phyloP scores from a whole-genome alignment of 2,888 invertebrate species.

The Girardia tigrina region DNA sequence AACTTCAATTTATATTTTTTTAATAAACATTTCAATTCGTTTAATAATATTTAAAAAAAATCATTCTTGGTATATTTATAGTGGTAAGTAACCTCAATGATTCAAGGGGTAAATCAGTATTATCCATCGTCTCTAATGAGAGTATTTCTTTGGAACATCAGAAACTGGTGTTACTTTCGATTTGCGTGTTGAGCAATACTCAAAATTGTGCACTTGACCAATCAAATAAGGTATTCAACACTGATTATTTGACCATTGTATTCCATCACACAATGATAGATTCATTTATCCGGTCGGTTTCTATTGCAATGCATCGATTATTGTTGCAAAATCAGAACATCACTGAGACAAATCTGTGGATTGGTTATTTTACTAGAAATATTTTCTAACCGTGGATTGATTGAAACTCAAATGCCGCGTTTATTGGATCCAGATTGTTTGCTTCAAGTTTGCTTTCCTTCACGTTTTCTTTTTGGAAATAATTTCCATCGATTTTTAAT shows the following conservation, averaged over 20 bases:
- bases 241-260: not conserved
- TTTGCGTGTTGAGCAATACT: not conserved
- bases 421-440: not conserved
- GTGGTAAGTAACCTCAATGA: too few relatives aligned
- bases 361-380: not conserved
- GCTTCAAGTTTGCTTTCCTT: not conserved
- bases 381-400: not conserved
- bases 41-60: too few relatives aligned
- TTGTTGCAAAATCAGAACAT: not conserved
- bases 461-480: not conserved
- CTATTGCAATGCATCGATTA: conserved; percentile 10
- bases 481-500: not conserved
- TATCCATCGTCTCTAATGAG: too few relatives aligned
- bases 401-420: not conserved
- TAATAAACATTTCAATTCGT: too few relatives aligned
- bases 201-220: not conserved
- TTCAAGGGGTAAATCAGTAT: too few relatives aligned
- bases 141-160: too few relatives aligned
- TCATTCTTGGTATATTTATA: too few relatives aligned
- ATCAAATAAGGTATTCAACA: not conserved
- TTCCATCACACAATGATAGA: not conserved
- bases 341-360: not conserved
- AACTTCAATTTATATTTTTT: too few relatives aligned
- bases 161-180: not conserved
- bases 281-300: not conserved